Evolutionary conservation across 2,888 invertebrate genomes (phyloP).

Genomic region (Trichopoda pennipes): DNA sequence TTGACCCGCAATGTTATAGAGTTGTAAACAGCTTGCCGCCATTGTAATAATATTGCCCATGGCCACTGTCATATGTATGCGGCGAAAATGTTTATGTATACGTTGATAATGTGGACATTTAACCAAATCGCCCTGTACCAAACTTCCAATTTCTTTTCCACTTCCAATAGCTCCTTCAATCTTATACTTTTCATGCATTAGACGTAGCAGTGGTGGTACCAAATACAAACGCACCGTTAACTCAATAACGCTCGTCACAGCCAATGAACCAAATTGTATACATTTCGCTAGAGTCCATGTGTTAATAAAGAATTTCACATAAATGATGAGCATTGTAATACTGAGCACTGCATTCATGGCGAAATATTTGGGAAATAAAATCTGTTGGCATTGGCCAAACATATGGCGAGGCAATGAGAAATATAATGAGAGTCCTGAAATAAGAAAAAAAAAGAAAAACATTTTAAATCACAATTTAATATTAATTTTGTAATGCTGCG

Average conservation of each 20-base stretch:
- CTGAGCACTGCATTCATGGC: constrained; percentile 89
- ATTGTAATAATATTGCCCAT: constrained; percentile 89
- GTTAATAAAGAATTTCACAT: constrained; percentile 81
- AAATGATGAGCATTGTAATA: constrained; percentile 87
- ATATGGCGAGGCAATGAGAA: constrained; percentile 92
- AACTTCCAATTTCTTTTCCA: constrained; percentile 89
- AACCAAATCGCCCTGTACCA: constrained; percentile 86
- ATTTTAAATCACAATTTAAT: constrained; percentile 28
- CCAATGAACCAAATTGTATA: constrained; percentile 81
- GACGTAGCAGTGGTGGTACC: constrained; percentile 87
- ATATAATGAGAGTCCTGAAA: constrained; percentile 90
- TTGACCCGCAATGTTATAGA: constrained; percentile 85
- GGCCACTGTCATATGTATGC: constrained; percentile 89
- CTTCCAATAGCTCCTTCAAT: constrained; percentile 89
- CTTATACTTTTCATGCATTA: constrained; percentile 88
- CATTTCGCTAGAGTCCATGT: constrained; percentile 83
- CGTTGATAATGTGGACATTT: constrained; percentile 90
- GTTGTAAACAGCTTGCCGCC: constrained; percentile 85
- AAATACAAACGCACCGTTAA: constrained; percentile 88
- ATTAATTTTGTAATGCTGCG: constrained; percentile 30
- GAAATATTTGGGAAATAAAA: constrained; percentile 93
- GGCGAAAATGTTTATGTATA: constrained; percentile 88
- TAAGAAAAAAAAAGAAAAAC: constrained; percentile 44
- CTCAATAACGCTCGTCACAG: constrained; percentile 83
- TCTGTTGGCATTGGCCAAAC: constrained; percentile 92